Base-by-base conservation (phyloP, 1,140 invertebrate species). In the Oryzaephilus surinamensis region DNA sequence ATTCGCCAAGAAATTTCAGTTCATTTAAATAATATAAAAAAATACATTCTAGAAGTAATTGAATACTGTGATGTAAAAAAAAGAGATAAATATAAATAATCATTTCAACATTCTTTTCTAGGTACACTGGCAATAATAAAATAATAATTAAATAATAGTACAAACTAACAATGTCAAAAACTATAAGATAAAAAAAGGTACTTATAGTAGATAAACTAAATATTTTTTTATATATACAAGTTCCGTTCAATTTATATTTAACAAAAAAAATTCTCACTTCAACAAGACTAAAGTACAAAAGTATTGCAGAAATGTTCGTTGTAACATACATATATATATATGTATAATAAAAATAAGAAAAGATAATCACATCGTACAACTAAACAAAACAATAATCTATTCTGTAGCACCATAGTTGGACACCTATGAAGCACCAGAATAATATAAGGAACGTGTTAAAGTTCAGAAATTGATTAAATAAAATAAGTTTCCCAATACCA, bases 371-470 rank as follows among this genome's bases (percentile, higher is more conserved):
- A 41, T 36, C 32, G 42, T 45, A 20, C 30, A 28, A 38, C 23
- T 20, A 40, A 29, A 24, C 21, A 38, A 36, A 43, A 34, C 6
- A 37, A 43, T 33, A 30, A 42, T 23, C 20, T 44, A 56, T 60
- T 55, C 55, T 59, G 51, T 46, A 61, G 57, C 59, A 61, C 59
- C 59, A 60, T 55, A 59, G 54, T 38, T 46, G 46, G 18, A 28
- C 31, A 41, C 51, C 55, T 60, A 55, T 58, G 55, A 58, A 61
- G 55, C 58, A 59, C 57, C 58, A 58, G 55, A 61, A 58, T 45
- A 16, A 13, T 7, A 27, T 38, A 33, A 32, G 58, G 55, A 49
- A 58, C 55, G 48, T 43, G 55, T 54, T 52, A 58, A 58, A 58
- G 53, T 53, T 51, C 45, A 55, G 53, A 58, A 57, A 48, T 32